Evolutionary conservation across 2,888 invertebrate species (phyloP).

Genomic region (Ophraella communa): DNA sequence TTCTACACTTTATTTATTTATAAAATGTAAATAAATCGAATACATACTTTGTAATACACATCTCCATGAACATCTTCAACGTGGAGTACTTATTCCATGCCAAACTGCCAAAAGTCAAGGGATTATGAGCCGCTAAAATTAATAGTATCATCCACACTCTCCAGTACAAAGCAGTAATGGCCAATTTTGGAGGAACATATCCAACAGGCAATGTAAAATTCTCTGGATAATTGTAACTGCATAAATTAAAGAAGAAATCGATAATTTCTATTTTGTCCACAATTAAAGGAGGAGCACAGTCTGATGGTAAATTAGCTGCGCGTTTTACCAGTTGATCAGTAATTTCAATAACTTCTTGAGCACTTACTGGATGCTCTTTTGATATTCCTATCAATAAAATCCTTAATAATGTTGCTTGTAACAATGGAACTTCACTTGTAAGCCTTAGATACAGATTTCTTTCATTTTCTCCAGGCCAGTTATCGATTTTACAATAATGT

Average conservation of each 20-base stretch:
- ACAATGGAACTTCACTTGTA: slow-evolving; percentile 86
- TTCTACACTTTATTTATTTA: too few relatives aligned
- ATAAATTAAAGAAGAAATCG: slow-evolving; percentile 88
- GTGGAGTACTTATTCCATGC: slow-evolving; percentile 93
- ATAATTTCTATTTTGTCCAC: slow-evolving; percentile 85
- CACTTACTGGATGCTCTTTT: slow-evolving; percentile 79
- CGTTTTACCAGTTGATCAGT: slow-evolving; percentile 84
- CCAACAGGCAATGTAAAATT: slow-evolving; percentile 87
- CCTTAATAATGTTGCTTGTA: slow-evolving; percentile 82
- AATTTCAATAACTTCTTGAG: slow-evolving; percentile 85
- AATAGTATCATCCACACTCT: slow-evolving; percentile 89
- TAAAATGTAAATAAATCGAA: too few relatives aligned
- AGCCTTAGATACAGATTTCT: slow-evolving; percentile 61
- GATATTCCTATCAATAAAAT: slow-evolving; percentile 79
- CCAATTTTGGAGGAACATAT: slow-evolving; percentile 82
- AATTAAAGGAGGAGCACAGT: slow-evolving; percentile 74
- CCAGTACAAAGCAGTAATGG: slow-evolving; percentile 94
- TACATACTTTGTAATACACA: slow-evolving; percentile 90
- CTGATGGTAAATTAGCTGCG: slow-evolving; percentile 78
- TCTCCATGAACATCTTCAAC: slow-evolving; percentile 89
- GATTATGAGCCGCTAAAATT: slow-evolving; percentile 92
- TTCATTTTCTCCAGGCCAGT: slow-evolving; percentile 70
- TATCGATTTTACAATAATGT: slow-evolving; percentile 73
- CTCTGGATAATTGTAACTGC: slow-evolving; percentile 91
- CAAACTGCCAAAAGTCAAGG: slow-evolving; percentile 81